Conservation (phyloP, 2,888 invertebrate species). For the Pterostichus madidus region DNA sequence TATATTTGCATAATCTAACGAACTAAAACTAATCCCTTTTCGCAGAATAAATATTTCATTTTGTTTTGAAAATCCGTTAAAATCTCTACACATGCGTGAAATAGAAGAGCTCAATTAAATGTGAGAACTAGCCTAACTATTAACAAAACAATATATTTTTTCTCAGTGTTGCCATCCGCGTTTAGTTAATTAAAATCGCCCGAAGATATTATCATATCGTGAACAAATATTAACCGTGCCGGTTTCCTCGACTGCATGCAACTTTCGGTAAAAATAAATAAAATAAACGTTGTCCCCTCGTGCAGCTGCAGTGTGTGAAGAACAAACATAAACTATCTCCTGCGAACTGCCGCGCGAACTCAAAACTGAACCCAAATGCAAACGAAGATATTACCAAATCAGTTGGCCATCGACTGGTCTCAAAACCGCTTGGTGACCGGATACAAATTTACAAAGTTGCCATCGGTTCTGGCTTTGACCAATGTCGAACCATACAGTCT, state of each 20-base stretch:
- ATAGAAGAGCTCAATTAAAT: constrained; percentile 27
- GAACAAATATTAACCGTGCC: constrained; percentile 22
- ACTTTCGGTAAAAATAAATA: constrained; percentile 50
- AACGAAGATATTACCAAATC: constrained; percentile 11
- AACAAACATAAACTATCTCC: constrained; percentile 51
- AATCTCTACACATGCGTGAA: constrained; percentile 32
- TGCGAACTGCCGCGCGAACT: constrained; percentile 18
- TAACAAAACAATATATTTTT: constrained; percentile 31
- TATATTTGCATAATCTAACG: constrained; percentile 60
- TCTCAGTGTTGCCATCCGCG: constrained; percentile 7
- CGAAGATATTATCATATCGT: constrained; percentile 19
- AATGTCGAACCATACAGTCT: constrained; percentile 53
- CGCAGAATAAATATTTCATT: constrained; percentile 32
- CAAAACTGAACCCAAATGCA: neutral
- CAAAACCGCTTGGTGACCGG: constrained; percentile 20
- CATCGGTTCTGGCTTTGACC: constrained; percentile 45
- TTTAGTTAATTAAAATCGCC: constrained; percentile 49
- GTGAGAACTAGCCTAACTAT: constrained; percentile 30
- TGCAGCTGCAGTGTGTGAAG: constrained; percentile 52
- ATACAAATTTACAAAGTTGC: constrained; percentile 30
- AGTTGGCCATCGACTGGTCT: constrained; percentile 14
- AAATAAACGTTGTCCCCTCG: constrained; percentile 53
- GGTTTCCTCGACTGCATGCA: constrained; percentile 21
- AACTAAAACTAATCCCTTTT: constrained; percentile 52
- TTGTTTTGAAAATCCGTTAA: constrained; percentile 41